phyloP scores from a whole-genome alignment of 2,113 vertebrate species.

The Calyptomena viridis region DNA sequence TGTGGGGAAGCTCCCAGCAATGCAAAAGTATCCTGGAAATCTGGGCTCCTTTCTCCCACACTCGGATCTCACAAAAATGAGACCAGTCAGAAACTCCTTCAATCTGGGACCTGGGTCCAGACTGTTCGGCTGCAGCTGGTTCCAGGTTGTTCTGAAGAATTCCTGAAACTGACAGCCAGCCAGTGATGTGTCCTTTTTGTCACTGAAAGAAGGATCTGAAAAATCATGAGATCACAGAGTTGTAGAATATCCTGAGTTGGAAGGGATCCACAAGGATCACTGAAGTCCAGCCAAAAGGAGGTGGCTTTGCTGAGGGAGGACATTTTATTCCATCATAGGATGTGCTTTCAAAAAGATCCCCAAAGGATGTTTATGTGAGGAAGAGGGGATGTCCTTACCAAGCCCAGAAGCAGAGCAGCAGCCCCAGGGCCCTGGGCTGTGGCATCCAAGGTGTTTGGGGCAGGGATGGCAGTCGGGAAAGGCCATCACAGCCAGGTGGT shows the following conservation, averaged over 20 bases:
- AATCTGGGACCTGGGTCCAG: too few relatives aligned
- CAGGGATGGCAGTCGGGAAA: not conserved
- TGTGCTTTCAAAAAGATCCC: not conserved
- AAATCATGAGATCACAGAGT: not conserved
- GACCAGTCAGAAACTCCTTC: not conserved
- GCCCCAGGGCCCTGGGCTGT: rapidly evolving
- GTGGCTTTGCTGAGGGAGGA: not conserved
- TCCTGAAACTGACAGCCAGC: not conserved
- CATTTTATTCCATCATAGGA: not conserved
- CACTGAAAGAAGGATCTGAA: not conserved
- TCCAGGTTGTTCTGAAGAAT: rapidly evolving
- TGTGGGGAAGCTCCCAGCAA: not conserved
- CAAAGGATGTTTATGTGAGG: not conserved
- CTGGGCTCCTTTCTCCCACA: not conserved
- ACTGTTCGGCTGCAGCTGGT: not conserved
- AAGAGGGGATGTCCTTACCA: not conserved
- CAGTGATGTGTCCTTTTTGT: not conserved
- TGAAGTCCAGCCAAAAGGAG: not conserved
- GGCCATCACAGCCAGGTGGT: not conserved
- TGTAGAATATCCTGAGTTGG: not conserved
- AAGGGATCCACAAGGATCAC: not conserved
- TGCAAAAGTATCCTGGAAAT: not conserved
- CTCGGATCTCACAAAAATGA: not conserved
- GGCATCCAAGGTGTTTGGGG: not conserved
- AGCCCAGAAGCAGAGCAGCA: not conserved